Conservation (phyloP, 2,113 vertebrate species). For the Cranoglanis bouderius region DNA sequence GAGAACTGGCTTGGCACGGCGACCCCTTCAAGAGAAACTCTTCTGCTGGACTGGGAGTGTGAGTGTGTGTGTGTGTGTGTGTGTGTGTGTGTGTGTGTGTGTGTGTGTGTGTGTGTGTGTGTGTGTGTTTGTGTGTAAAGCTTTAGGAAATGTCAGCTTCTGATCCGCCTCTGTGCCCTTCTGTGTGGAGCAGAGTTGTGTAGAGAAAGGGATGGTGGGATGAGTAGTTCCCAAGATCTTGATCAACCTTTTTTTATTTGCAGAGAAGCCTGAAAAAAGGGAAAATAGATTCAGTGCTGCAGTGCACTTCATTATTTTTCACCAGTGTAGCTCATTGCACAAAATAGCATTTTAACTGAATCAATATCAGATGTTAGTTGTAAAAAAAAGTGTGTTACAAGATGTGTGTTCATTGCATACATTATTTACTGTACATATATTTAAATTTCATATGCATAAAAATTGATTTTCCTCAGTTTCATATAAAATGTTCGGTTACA, state of each 20-base stretch:
- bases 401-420: neutral
- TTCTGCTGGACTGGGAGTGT: neutral
- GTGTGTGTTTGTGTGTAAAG: conserved; percentile 22
- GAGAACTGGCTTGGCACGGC: neutral
- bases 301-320: neutral
- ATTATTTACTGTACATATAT: neutral
- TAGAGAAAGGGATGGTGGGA: neutral
- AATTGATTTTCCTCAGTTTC: neutral
- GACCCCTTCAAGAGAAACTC: conserved; percentile 4
- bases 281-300: neutral
- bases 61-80: conserved; percentile 22
- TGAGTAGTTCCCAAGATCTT: neutral
- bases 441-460: neutral
- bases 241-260: neutral
- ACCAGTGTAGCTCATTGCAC: neutral
- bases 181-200: neutral
- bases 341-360: neutral
- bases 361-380: neutral
- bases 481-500: neutral
- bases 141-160: conserved; percentile 35
- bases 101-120: conserved; percentile 13
- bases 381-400: neutral
- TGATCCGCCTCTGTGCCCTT: conserved; percentile 24
- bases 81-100: conserved; percentile 27
- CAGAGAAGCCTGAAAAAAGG: neutral